These are phyloP conservation scores for Tribolium freemani DNA, from an alignment of 2,888 invertebrate species.

Conservation along the genomic window DNA sequence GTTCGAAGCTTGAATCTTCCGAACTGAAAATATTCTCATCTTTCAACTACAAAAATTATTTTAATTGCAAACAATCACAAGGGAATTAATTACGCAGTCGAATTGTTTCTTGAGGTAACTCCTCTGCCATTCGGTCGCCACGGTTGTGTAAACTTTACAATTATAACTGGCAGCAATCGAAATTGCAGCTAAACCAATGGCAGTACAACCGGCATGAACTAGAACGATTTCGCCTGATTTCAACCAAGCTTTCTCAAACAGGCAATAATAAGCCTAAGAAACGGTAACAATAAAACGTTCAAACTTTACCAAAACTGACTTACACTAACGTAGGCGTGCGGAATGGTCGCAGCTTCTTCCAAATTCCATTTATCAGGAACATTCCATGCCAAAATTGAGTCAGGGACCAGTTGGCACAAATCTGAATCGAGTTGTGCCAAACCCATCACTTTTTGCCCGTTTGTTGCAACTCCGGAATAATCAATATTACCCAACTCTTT, in stretches of 20 bases:
- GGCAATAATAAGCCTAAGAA: slow-evolving; percentile 65
- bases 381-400: slow-evolving; percentile 73
- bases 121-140: slow-evolving; percentile 69
- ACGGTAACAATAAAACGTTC: slow-evolving; percentile 21
- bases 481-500: slow-evolving; percentile 64
- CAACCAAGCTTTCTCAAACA: slow-evolving; percentile 65
- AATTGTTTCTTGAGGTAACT: slow-evolving; percentile 61
- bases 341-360: slow-evolving; percentile 83
- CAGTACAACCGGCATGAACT: slow-evolving; percentile 73
- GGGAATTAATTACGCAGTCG: slow-evolving; percentile 56
- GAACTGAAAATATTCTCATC: slow-evolving; percentile 61
- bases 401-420: slow-evolving; percentile 59
- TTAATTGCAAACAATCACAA: neutral
- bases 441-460: slow-evolving; percentile 78
- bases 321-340: slow-evolving; percentile 82
- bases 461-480: slow-evolving; percentile 62
- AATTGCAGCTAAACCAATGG: slow-evolving; percentile 81
- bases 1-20: slow-evolving; percentile 83
- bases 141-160: slow-evolving; percentile 76
- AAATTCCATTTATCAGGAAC: slow-evolving; percentile 81
- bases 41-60: slow-evolving; percentile 54
- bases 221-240: slow-evolving; percentile 69
- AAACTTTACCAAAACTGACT: slow-evolving; percentile 42
- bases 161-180: slow-evolving; percentile 73
- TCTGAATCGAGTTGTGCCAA: slow-evolving; percentile 68